Evolutionary conservation across 1,140 invertebrate species (phyloP).

Genomic region (Ceratina calcarata): DNA sequence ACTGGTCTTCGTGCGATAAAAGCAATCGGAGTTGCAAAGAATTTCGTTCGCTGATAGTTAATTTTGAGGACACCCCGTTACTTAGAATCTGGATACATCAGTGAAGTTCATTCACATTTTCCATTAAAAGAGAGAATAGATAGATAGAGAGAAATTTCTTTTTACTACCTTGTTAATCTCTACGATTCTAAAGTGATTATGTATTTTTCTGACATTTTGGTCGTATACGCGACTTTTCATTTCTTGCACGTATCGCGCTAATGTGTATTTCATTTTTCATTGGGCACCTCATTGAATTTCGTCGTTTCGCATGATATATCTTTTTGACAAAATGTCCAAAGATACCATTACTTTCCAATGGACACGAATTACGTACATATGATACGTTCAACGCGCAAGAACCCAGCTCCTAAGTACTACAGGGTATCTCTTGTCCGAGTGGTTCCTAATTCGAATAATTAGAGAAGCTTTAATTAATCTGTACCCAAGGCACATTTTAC

Average conservation of each 20-base stretch:
- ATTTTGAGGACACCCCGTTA: constrained; percentile 70
- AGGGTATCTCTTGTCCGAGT: constrained; percentile 60
- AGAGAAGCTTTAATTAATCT: constrained; percentile 67
- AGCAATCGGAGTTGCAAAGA: constrained; percentile 56
- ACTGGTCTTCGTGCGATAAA: constrained; percentile 62
- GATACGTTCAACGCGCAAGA: constrained; percentile 47
- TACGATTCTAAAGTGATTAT: constrained; percentile 70
- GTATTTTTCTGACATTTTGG: constrained; percentile 77
- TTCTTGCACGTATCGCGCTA: constrained; percentile 37
- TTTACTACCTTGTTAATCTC: constrained; percentile 16
- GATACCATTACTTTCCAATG: no score
- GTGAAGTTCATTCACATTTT: constrained; percentile 4
- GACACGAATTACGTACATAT: not conserved
- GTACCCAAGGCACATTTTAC: constrained; percentile 80
- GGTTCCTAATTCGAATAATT: constrained; percentile 65
- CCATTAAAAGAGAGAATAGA: constrained; percentile 11
- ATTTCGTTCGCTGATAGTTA: constrained; percentile 52
- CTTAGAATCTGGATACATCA: constrained; percentile 65
- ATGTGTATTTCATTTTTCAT: not conserved
- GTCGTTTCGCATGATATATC: no score
- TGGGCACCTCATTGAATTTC: not conserved
- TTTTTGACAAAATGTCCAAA: not conserved
- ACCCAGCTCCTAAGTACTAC: constrained; percentile 62
- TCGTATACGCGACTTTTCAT: constrained; percentile 50
- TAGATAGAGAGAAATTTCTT: constrained; percentile 6